Conservation (phyloP, 2,888 invertebrate genomes). For the Meteorus cinctellus region DNA sequence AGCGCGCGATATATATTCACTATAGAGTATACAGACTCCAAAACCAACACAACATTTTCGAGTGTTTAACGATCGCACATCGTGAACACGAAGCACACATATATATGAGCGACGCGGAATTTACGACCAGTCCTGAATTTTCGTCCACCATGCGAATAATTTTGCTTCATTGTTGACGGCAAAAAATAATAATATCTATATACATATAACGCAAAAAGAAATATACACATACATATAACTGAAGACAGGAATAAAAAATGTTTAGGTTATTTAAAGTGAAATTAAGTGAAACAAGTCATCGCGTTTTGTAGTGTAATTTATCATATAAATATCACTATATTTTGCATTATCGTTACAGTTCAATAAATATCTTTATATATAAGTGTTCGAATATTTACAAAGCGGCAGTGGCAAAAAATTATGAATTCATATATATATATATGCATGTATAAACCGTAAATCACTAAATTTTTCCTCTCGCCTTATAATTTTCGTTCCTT, state of each 20-base stretch:
- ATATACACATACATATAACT: background rate
- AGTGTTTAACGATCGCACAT: conserved; percentile 57
- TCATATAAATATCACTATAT: conserved; percentile 72
- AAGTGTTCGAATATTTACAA: conserved; percentile 64
- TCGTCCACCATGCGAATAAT: conserved; percentile 31
- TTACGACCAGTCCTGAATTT: conserved; percentile 51
- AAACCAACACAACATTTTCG: conserved; percentile 17
- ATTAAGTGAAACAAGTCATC: conserved; percentile 14
- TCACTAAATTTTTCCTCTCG: conserved; percentile 22
- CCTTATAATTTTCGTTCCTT: background rate
- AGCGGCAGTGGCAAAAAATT: conserved; percentile 50
- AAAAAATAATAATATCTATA: conserved; percentile 26
- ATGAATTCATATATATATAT: conserved; percentile 15
- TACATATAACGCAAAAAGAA: background rate
- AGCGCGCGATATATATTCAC: conserved; percentile 7
- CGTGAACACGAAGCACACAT: conserved; percentile 39
- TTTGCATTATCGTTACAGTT: conserved; percentile 69
- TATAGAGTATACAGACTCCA: conserved; percentile 15
- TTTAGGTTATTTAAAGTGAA: background rate
- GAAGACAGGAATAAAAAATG: conserved; percentile 14
- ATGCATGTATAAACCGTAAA: background rate
- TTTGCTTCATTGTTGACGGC: background rate
- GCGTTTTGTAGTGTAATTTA: conserved; percentile 30
- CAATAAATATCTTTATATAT: conserved; percentile 69
- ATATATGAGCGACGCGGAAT: conserved; percentile 47